Conservation (phyloP, 2,888 invertebrate genomes). For the Metallyticus violacea region DNA sequence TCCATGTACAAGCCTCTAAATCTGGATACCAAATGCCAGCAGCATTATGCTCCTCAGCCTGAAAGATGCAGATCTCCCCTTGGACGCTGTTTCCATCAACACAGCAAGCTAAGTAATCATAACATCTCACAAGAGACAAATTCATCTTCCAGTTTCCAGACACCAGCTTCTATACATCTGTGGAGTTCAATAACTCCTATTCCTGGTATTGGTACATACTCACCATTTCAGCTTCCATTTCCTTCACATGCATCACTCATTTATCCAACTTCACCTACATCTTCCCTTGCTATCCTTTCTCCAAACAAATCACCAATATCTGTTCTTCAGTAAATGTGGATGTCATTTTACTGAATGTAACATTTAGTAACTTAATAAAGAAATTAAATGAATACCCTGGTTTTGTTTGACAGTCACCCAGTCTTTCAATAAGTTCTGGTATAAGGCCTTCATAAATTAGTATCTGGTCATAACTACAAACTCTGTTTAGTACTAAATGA, state of each 20-base stretch:
- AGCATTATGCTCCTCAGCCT: not conserved
- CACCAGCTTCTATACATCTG: constrained; percentile 44
- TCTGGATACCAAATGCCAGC: constrained; percentile 25
- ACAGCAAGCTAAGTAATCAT: not conserved
- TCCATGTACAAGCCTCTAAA: constrained; percentile 28
- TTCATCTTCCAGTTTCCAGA: constrained; percentile 31
- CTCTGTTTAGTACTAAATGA: too few species aligned
- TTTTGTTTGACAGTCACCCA: not conserved
- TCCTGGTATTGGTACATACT: constrained; percentile 30
- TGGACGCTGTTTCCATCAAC: not conserved
- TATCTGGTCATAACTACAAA: too few species aligned
- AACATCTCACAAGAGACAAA: not conserved
- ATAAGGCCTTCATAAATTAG: too few species aligned
- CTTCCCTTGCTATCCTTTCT: constrained; percentile 22
- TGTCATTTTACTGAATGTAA: not conserved
- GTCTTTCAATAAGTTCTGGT: too few species aligned
- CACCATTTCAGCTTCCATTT: constrained; percentile 27
- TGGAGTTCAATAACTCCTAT: constrained; percentile 44
- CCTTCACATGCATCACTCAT: constrained; percentile 8
- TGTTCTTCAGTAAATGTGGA: constrained; percentile 19
- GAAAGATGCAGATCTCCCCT: constrained; percentile 27
- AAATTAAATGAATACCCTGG: not conserved
- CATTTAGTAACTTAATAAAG: not conserved
- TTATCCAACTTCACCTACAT: not conserved
- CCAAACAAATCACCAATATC: constrained; percentile 27